phyloP scores from a whole-genome alignment of 2,113 vertebrate species.

The Saimiri boliviensis region DNA sequence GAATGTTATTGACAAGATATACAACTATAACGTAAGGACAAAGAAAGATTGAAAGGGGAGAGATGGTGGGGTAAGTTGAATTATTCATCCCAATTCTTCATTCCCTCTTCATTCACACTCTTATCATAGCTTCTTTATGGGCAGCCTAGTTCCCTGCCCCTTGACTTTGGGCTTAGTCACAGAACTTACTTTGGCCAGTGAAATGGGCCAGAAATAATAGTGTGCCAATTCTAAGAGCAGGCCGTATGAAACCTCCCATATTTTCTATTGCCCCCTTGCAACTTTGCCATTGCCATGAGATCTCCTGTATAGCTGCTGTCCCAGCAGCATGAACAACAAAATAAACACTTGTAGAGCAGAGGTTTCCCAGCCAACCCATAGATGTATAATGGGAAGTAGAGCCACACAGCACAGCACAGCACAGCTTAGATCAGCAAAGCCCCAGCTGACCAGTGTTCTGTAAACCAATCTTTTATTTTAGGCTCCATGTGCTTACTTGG shows the following conservation, averaged over 20 bases:
- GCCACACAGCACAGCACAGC: neutral
- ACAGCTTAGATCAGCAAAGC: slow-evolving; percentile 42
- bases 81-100: neutral
- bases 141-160: neutral
- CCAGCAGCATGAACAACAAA: neutral
- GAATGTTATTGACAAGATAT: neutral
- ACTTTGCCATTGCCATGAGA: neutral
- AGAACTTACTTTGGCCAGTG: neutral
- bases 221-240: neutral
- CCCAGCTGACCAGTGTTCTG: neutral
- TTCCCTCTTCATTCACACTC: neutral
- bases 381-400: neutral
- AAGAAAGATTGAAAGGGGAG: neutral
- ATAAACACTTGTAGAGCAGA: neutral
- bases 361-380: neutral
- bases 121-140: neutral
- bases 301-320: neutral
- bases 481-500: slow-evolving; percentile 26
- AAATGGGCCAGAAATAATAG: neutral
- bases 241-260: neutral
- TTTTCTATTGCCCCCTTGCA: neutral
- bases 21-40: neutral
- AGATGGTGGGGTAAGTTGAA: neutral
- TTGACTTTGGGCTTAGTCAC: neutral
- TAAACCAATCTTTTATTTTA: slow-evolving; percentile 36